Base-by-base conservation (phyloP, 2,888 invertebrate species). In the Diplolepis rosae region DNA sequence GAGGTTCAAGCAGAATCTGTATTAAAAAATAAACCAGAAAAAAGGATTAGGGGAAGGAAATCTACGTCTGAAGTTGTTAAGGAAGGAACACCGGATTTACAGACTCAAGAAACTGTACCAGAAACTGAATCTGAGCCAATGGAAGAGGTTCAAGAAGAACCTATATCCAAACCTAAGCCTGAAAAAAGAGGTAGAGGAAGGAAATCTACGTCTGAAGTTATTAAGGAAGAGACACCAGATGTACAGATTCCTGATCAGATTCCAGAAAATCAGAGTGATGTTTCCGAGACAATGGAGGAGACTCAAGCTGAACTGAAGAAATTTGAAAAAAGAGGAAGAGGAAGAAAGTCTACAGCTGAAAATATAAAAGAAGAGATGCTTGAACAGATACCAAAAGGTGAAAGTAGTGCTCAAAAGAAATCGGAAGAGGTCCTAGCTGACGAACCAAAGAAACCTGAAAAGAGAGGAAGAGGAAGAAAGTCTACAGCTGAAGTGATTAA, bases 391-490 rank as follows among this genome's bases (percentile, higher is more conserved):
- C n/a, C n/a, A n/a, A n/a, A n/a, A n/a, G n/a, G n/a, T 3, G 7
- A 11, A 48, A 22, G 11, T 18, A 18, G 22, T n/a, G n/a, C n/a
- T 39, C 39, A 1, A 6, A 39, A 39, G 13, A 39, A 13, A 3
- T 13, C 9, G 39, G 9, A 24, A 24, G 61, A 27, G 9, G 39
- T 0, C 7, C 24, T 24, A 61, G n/a, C 4, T 61, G 9, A n/a
- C n/a, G 24, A 24, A 9, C 24, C 35, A 39, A 24, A 39, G 9
- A 56, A 35, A 24, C 1, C 45, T 9, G 42, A 32, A 18, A 54
- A 56, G 13, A 45, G 30, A 42, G 27, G 39, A 11, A 42, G 18
- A 32, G 45, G 68, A n/a, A 52, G 54, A 48, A 68, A 56, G 15
- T 61, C 39, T 2, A 42, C 61, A 5, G 13, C 24, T 24, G 61